Conservation (phyloP, 2,797 vertebrate species). For the Mareca penelope region DNA sequence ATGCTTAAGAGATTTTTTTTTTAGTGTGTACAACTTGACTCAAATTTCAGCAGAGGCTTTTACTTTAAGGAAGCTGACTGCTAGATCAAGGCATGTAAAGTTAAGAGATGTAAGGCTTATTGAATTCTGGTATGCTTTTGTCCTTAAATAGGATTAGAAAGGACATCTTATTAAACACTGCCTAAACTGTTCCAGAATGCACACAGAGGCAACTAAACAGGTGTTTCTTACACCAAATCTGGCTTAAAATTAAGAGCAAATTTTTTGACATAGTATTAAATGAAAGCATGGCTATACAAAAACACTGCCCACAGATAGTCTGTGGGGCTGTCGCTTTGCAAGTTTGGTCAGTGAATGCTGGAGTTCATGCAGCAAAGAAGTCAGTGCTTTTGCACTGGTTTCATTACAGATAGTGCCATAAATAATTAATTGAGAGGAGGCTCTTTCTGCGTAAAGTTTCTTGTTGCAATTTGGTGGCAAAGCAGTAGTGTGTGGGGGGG, state of each 20-base stretch:
- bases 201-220: background rate
- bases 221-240: background rate
- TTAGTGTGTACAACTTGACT: background rate
- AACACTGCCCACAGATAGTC: too few relatives aligned
- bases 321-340: background rate
- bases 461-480: fast-evolving
- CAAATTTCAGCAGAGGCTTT: background rate
- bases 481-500: background rate
- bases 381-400: background rate
- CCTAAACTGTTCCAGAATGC: background rate
- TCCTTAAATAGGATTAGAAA: background rate
- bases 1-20: background rate
- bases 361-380: background rate
- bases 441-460: background rate
- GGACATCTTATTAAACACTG: background rate
- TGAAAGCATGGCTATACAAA: fast-evolving
- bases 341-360: background rate
- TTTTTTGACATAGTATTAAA: background rate
- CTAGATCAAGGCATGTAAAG: background rate
- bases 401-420: background rate
- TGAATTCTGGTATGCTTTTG: background rate
- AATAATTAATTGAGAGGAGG: fast-evolving
- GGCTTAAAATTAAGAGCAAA: background rate
- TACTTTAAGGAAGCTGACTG: background rate
- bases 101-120: background rate